A percentile compares a stretch with the other conserved stretches of the same genome.
These are phyloP conservation scores for Pristionchus japonicus DNA, from an alignment of 2,888 invertebrate genomes.

Conservation along the genomic window DNA sequence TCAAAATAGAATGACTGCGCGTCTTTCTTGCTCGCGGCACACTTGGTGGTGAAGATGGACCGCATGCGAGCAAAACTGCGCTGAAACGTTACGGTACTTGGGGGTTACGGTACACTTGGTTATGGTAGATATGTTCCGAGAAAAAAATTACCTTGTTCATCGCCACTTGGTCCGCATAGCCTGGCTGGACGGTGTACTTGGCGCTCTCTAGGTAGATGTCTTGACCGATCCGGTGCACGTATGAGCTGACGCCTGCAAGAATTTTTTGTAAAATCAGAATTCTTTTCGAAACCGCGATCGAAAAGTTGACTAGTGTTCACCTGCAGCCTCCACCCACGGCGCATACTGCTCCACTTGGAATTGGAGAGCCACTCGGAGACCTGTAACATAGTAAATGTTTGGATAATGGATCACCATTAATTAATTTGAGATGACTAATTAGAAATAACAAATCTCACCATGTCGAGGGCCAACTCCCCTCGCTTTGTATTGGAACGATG, in stretches of 20 bases:
- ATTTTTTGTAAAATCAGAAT: no score
- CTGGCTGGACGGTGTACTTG: not conserved
- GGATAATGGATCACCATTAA: no score
- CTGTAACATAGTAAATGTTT: no score
- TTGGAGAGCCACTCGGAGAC: not conserved
- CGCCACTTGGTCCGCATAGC: not conserved
- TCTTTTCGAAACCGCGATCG: no score
- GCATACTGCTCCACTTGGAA: slow-evolving; percentile 5
- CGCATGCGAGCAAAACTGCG: not conserved
- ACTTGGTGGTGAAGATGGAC: not conserved
- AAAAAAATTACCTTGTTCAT: slow-evolving; percentile 40
- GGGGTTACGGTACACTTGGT: no score
- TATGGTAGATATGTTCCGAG: no score
- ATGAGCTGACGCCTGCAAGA: not conserved
- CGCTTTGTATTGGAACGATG: not conserved
- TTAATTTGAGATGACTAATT: no score
- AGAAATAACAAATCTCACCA: no score
- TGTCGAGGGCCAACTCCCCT: not conserved
- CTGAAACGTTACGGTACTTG: not conserved
- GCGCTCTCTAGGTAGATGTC: slow-evolving; percentile 30
- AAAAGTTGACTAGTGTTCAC: no score
- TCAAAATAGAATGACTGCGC: slow-evolving; percentile 31
- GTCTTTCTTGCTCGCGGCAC: not conserved
- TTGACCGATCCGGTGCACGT: slow-evolving; percentile 19
- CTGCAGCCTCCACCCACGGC: slow-evolving; percentile 29